Evolutionary conservation across 2,888 invertebrate species (phyloP), one percentile per base, ranked within the genome.

Genomic region (Microplitis deprimator): DNA sequence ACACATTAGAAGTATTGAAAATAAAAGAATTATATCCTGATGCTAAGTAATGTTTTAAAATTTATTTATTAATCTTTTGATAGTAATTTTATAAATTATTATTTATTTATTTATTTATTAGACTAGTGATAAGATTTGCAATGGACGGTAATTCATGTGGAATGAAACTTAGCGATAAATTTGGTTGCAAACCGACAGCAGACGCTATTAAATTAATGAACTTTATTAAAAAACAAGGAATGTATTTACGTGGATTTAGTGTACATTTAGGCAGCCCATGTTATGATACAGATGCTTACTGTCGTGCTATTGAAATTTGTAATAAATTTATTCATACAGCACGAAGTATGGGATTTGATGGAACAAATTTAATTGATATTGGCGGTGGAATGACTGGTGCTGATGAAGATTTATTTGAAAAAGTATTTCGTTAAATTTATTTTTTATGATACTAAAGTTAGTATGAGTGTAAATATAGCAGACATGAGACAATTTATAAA

Each of bases 331-430:
- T 93, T 85, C 90, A 92, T 77, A 83, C 90, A 40, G 92, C 91
- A 0, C 83, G 85, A 40, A 82, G 88, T 5, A 84, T 91, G 68
- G 93, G 93, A 13, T 92, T 91, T 84, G 81, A 90, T 13, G 91
- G 92, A 85, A 86, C 89, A 20, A 85, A 92, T 59, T 85, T 94
- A 69, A 85, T 89, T 75, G 93, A 94, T 84, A 91, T 93, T 80
- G 93, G 93, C 2, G 93, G 93, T 8, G 93, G 93, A 64, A 92
- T 92, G 82, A 91, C 92, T 16, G 93, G 93, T 1, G 84, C 85
- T 7, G 87, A 85, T 5, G 88, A 87, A 61, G 81, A 90, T 69
- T 83, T 90, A 10, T 89, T 92, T 73, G 88, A 91, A 68, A 88
- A 91, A 86, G 91, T 92, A 82, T 81, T 77, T 50, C 38, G 61